Evolutionary conservation across 1,140 invertebrate species (phyloP).

Genomic region (Drosophila sproati): DNA sequence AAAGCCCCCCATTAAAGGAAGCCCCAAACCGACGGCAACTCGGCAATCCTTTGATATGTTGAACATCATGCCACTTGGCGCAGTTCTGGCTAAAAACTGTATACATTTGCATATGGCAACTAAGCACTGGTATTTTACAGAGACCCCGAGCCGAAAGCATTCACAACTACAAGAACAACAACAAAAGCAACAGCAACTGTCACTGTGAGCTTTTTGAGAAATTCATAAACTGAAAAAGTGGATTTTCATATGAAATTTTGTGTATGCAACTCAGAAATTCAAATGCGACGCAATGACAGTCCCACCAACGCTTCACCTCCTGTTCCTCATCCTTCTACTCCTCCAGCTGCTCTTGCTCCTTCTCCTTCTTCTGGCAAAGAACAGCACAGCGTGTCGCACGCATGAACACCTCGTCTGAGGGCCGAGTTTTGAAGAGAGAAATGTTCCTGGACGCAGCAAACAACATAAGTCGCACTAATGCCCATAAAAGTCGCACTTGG

Average conservation of each 20-base stretch:
- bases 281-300: slow-evolving; percentile 73
- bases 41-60: slow-evolving; percentile 76
- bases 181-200: slow-evolving; percentile 62
- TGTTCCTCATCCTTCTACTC: not conserved
- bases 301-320: slow-evolving; percentile 15
- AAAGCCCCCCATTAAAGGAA: slow-evolving; percentile 19
- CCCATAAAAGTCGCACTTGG: slow-evolving; percentile 77
- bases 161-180: slow-evolving; percentile 27
- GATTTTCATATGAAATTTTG: slow-evolving; percentile 83
- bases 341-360: not conserved
- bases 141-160: slow-evolving; percentile 7
- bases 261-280: slow-evolving; percentile 77
- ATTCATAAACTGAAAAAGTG: slow-evolving; percentile 83
- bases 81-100: slow-evolving; percentile 67
- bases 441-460: slow-evolving; percentile 57
- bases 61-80: slow-evolving; percentile 77
- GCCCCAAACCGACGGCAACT: slow-evolving; percentile 7
- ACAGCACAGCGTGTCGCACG: slow-evolving; percentile 75
- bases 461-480: slow-evolving; percentile 82
- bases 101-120: slow-evolving; percentile 70
- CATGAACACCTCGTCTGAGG: slow-evolving; percentile 74
- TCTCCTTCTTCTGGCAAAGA: slow-evolving; percentile 1
- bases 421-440: slow-evolving; percentile 38
- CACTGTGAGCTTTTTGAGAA: slow-evolving; percentile 80
- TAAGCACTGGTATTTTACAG: slow-evolving; percentile 16